These are phyloP conservation scores for Lochmaea crataegi DNA, from an alignment of 2,888 invertebrate genomes.

Conservation along the genomic window DNA sequence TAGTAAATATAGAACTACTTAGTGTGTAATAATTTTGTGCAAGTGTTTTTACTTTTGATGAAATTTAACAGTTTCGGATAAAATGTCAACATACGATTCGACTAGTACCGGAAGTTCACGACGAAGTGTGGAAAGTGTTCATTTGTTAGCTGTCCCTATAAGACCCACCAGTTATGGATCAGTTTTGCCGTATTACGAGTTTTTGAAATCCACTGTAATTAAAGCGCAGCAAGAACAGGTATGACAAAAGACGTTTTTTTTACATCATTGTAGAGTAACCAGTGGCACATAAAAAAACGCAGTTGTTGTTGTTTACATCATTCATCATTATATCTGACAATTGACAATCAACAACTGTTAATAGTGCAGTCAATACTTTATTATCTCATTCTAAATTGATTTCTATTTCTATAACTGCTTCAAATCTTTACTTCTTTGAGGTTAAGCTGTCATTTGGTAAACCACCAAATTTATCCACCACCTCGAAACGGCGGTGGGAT, in stretches of 20 bases:
- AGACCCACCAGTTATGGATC: slow-evolving; percentile 72
- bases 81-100: slow-evolving; percentile 7
- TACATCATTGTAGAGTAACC: no score
- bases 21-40: slow-evolving; percentile 7
- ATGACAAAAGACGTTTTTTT: not conserved
- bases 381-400: no score
- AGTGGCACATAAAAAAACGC: no score
- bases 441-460: no score
- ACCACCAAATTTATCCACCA: no score
- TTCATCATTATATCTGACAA: no score
- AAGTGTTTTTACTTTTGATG: slow-evolving; percentile 1
- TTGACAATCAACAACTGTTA: no score
- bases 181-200: slow-evolving; percentile 72
- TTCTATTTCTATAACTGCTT: no score
- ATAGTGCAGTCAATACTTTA: no score
- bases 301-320: no score
- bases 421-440: no score
- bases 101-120: slow-evolving; percentile 31
- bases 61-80: not conserved
- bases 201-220: slow-evolving; percentile 67
- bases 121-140: slow-evolving; percentile 53
- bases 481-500: no score
- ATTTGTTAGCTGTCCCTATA: slow-evolving; percentile 54
- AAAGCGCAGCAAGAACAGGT: slow-evolving; percentile 61
- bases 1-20: slow-evolving; percentile 26